These are phyloP conservation scores for Anodontia alba DNA, from an alignment of 2,888 invertebrate genomes.

Conservation along the genomic window DNA sequence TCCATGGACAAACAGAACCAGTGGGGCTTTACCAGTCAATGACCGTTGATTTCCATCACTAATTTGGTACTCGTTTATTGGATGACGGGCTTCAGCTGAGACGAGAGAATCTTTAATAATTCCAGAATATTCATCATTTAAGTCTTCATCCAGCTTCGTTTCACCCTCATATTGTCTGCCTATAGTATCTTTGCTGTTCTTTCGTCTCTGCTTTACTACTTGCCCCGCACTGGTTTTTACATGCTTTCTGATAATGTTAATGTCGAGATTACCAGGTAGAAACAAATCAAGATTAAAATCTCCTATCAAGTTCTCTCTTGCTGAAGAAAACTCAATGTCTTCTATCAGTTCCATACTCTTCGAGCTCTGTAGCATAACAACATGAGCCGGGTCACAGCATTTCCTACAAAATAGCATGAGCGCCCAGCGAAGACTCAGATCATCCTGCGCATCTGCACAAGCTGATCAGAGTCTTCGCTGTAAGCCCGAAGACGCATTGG, in stretches of 20 bases:
- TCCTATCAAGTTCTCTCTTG: not conserved
- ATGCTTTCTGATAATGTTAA: not conserved
- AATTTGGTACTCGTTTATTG: not conserved
- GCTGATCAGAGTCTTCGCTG: no score
- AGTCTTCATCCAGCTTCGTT: not conserved
- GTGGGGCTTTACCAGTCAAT: conserved; percentile 33
- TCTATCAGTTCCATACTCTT: not conserved
- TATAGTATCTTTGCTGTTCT: not conserved
- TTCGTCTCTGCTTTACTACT: no score
- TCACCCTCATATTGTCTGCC: not conserved
- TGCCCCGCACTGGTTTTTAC: not conserved
- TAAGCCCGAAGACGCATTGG: no score
- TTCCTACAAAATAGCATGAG: no score
- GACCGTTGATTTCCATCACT: not conserved
- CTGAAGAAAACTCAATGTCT: not conserved
- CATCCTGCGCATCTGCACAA: no score
- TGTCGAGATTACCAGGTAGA: conserved; percentile 21
- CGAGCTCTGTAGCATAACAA: no score
- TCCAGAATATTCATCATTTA: not conserved
- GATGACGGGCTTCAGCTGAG: not conserved
- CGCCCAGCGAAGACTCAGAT: no score
- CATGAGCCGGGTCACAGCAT: no score
- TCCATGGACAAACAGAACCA: conserved; percentile 74
- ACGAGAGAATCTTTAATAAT: not conserved
- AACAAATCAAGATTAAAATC: conserved; percentile 48